Base-by-base conservation (phyloP, 2,888 invertebrate species). In the Trichopoda pennipes region DNA sequence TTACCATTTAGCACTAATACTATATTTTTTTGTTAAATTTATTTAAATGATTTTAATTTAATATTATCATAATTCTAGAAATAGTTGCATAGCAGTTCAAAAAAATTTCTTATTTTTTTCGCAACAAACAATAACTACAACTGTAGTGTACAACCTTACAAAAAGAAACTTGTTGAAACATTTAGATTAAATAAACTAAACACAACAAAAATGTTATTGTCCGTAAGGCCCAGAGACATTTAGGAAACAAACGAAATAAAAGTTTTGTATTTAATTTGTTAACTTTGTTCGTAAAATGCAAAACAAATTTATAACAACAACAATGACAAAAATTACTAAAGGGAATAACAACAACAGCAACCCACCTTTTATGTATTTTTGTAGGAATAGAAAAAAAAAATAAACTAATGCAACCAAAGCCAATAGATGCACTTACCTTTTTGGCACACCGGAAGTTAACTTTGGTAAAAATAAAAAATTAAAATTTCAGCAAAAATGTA, bases 361-460 rank as follows among this genome's bases (percentile, higher is more conserved):
- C 12, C 38, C 42, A 72, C 68, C 32, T 51, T 53, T 53, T 32
- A 73, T 19, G 1, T 53, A n/a, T 47, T 28, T 58, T 19, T 23
- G 10, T 53, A 19, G 1, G 3, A 19, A n/a, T 12, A 47, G 32
- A 42, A 58, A 23, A 56, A 23, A 66, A 58, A 74, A 55, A 61
- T n/a, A 51, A 73, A 73, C 19, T 19, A 55, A 69, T 63, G 55
- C 58, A 51, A 42, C 56, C 64, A 53, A 68, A 68, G 58, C 55
- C 74, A 66, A 70, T 58, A 82, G 17, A 49, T 73, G 63, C 64
- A 75, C 32, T 69, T 79, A 78, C 56, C 64, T 55, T 47, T n/a
- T 21, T 51, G 66, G 61, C 77, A 68, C 44, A 55, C 56, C 58
- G 60, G 49, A 77, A 77, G 70, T 70, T 63, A 23, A n/a, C 49